Conservation (phyloP, 2,113 vertebrate species). For the Myotis lucifugus region DNA sequence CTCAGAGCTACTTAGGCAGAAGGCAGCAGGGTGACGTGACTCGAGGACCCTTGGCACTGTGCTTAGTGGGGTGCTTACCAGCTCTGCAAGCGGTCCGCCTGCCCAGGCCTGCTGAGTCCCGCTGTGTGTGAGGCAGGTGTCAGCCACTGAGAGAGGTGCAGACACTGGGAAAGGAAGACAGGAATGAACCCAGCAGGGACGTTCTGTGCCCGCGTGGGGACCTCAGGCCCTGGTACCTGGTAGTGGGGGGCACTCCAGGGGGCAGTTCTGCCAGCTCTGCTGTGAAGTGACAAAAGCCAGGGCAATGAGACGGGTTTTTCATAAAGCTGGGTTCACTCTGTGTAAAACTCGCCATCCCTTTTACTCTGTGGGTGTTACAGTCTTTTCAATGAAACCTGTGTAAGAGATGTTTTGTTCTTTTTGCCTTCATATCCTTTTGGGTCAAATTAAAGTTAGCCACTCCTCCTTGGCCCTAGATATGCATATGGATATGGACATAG, state of each 20-base stretch:
- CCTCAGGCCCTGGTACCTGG: rapidly evolving
- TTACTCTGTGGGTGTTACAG: background rate
- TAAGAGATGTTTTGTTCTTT: background rate
- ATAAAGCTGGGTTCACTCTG: rapidly evolving
- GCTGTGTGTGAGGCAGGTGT: rapidly evolving
- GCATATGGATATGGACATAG: no score
- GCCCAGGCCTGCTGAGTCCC: background rate
- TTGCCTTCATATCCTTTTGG: background rate
- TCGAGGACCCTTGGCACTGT: background rate
- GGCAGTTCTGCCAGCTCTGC: rapidly evolving
- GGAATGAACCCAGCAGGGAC: rapidly evolving
- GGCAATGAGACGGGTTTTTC: rapidly evolving
- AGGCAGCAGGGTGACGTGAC: background rate
- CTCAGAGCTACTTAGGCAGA: background rate
- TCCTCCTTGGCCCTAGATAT: background rate
- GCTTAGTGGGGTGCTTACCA: background rate
- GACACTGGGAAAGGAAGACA: background rate
- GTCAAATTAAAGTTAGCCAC: background rate
- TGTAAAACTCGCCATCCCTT: rapidly evolving
- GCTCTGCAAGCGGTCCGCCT: rapidly evolving
- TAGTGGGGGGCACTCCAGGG: background rate
- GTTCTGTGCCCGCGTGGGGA: rapidly evolving
- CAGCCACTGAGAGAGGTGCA: no score
- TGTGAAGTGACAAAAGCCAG: background rate
- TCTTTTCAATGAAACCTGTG: background rate